phyloP scores from a whole-genome alignment of 2,113 vertebrate species.

The Dicrurus megarhynchus region DNA sequence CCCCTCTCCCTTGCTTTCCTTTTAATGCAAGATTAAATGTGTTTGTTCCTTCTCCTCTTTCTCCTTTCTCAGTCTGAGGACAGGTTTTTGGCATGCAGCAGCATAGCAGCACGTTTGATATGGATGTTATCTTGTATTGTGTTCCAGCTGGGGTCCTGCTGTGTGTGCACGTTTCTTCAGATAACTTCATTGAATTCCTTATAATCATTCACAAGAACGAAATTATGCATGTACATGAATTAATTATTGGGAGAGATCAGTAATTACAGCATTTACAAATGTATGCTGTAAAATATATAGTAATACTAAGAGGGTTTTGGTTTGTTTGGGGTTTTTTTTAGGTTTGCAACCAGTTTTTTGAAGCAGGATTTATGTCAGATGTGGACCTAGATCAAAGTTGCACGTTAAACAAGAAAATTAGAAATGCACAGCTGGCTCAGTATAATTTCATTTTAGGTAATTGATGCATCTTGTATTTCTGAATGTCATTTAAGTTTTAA shows the following conservation, averaged over 20 bases:
- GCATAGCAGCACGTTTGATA: background rate
- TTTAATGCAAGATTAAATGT: background rate
- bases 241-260: background rate
- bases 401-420: slow-evolving; percentile 93
- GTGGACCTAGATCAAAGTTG: slow-evolving; percentile 88
- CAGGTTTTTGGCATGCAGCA: background rate
- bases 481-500: background rate
- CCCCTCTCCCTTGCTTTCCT: background rate
- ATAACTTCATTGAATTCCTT: background rate
- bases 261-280: background rate
- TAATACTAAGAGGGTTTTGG: background rate
- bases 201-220: background rate
- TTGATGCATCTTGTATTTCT: background rate
- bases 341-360: slow-evolving; percentile 85
- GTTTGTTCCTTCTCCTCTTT: background rate
- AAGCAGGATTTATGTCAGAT: slow-evolving; percentile 90
- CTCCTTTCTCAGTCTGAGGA: background rate
- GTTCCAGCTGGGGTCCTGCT: background rate
- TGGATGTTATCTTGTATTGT: background rate
- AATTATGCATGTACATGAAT: background rate
- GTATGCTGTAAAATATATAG: background rate
- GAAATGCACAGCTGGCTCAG: slow-evolving; percentile 91
- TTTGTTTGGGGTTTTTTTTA: slow-evolving; percentile 16
- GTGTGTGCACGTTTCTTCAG: background rate
- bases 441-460: slow-evolving; percentile 97